Evolutionary conservation across 2,113 vertebrate species (phyloP), one percentile per base, ranked within the genome.

Genomic region (Alosa alosa): DNA sequence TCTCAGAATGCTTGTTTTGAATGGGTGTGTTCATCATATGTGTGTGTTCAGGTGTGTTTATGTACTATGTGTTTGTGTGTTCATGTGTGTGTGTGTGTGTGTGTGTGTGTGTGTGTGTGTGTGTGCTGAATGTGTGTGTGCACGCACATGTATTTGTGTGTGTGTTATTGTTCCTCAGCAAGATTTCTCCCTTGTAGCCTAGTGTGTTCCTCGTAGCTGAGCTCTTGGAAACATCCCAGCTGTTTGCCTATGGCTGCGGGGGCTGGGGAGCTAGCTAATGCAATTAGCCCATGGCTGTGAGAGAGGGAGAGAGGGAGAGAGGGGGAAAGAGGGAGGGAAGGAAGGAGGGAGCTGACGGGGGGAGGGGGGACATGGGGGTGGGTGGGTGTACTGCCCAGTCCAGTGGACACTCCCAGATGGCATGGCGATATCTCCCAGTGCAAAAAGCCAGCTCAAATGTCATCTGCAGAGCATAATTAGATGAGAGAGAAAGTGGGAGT

Each of bases 401-500:
- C 81, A 68, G 44, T 82, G 81, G 83, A 90, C 84, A 68, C 82
- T 89, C 86, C 91, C 84, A 87, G 81, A 91, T 50, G 49, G 85
- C 90, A 88, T 81, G 82, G 57, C 57, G 83, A 84, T 88, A 89
- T 88, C 88, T 89, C 88, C 86, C 81, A 46, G 75, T 82, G 87
- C 85, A 85, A 47, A 86, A 81, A 18, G 86, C 83, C 89, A 44
- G 86, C 89, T 90, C 85, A 78, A 75, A 87, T 93, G 92, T 93
- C 88, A 86, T 90, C 86, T 88, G 87, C 90, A 90, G 87, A 85
- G 85, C 85, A 84, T 92, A 90, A 92, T 92, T 88, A 92, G 90
- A 93, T 86, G 87, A 91, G 89, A 91, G 90, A 87, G 89, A 91
- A 45, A 85, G 72, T 64, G 17, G 83, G 84, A 85, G 78, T 81